Base-by-base conservation (phyloP, 2,113 vertebrate species). In the Crocuta crocuta region DNA sequence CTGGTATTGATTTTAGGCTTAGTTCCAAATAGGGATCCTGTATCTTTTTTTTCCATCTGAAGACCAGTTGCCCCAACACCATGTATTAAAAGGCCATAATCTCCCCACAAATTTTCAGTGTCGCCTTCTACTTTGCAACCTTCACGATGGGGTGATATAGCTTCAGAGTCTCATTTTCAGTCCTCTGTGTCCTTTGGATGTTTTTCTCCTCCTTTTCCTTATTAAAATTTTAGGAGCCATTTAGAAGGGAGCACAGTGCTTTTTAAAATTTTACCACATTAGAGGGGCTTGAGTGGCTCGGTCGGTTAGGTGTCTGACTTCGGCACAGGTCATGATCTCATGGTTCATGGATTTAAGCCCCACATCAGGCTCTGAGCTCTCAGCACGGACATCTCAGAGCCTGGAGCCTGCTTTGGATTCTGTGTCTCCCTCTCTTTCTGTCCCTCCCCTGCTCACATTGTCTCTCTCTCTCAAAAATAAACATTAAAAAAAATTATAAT, bases 191-290 rank as follows among this genome's bases (percentile, higher is more conserved):
- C 39, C 2, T 48, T 91, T 45, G 55, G 73, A 15, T 16, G 35
- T 21, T 28, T 19, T 35, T 95, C 71, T 53, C 1, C 10, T 43
- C n/a, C 23, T 23, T 39, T 43, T 63, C 11, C 13, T 89, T 90
- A 65, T 50, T 89, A n/a, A 94, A 33, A 76, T 92, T 94, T 87
- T 86, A 65, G 82, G 79, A 79, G 39, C 48, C 66, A 81, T 96
- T 90, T 87, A 33, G 55, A 96, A 97, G 10, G 61, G 33, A 93
- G 0, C 19, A 58, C 15, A 35, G 23, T 84, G 26, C 10, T 66
- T 74, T 65, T 88, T 82, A 78, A 93, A 55, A 65, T 76, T 92
- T 85, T 55, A 55, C 53, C 53, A 55, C 53, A 15, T 55, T 55
- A 55, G 15, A 17, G 5, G 53, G 53, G 53, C 53, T 5, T 55